Conservation (phyloP, 2,888 invertebrate species). For the Lithosia quadra region DNA sequence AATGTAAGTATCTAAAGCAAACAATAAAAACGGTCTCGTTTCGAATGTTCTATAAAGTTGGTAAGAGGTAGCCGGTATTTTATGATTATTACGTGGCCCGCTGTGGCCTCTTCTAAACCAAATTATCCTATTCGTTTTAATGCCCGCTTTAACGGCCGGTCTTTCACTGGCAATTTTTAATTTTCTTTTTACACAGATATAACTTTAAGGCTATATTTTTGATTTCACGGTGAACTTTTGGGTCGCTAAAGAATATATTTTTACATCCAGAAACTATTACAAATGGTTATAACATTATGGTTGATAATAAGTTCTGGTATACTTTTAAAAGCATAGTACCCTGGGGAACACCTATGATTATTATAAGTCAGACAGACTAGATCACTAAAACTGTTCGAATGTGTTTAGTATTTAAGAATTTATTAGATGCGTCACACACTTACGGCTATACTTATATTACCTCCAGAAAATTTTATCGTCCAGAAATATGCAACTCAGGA, state of each 20-base stretch:
- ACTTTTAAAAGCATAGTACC: too few relatives aligned
- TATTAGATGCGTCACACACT: too few relatives aligned
- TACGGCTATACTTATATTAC: too few relatives aligned
- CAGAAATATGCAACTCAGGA: too few relatives aligned
- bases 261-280: background rate
- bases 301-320: too few relatives aligned
- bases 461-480: too few relatives aligned
- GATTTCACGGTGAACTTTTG: constrained; percentile 11
- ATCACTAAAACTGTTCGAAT: too few relatives aligned
- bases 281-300: background rate
- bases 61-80: constrained; percentile 51
- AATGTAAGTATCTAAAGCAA: constrained; percentile 38
- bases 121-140: constrained; percentile 64
- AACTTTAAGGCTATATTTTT: constrained; percentile 14
- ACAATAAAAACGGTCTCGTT: constrained; percentile 51
- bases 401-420: too few relatives aligned
- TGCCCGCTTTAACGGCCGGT: constrained; percentile 50
- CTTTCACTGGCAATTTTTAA: constrained; percentile 47
- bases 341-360: too few relatives aligned
- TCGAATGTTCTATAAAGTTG: constrained; percentile 50
- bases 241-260: background rate
- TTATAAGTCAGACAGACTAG: too few relatives aligned
- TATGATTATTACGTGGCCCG: constrained; percentile 60
- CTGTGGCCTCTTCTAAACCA: constrained; percentile 50
- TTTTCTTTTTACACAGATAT: constrained; percentile 33